phyloP scores from a whole-genome alignment of 2,888 invertebrate genomes.

The Lasioglossum leucozonium region DNA sequence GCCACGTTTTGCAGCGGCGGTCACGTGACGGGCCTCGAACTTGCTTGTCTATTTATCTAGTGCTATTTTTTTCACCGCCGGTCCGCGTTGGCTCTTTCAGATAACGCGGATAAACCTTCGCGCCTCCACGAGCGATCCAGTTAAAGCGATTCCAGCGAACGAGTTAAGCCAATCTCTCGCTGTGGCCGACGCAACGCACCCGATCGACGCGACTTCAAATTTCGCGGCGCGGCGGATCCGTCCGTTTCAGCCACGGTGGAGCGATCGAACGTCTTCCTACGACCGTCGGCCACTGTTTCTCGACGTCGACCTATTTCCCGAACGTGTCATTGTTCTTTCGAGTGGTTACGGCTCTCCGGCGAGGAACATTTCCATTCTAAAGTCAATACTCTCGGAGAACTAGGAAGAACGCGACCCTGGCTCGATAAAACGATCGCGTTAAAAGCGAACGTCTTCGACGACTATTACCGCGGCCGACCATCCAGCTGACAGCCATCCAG shows the following conservation, averaged over 20 bases:
- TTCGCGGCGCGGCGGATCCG: neutral
- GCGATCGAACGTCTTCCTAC: neutral
- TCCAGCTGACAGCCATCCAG: constrained; percentile 43
- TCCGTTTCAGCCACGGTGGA: neutral
- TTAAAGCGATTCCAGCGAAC: constrained; percentile 22
- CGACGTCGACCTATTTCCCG: neutral
- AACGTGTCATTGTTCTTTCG: neutral
- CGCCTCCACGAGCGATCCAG: neutral
- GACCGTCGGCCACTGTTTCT: neutral
- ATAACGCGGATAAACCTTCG: neutral
- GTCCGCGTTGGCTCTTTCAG: neutral
- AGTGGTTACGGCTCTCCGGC: neutral
- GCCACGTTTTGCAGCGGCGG: constrained; percentile 23
- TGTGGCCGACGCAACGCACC: too few species aligned
- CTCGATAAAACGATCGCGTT: constrained; percentile 20
- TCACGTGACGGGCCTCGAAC: constrained; percentile 22
- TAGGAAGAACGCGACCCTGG: neutral
- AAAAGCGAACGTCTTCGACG: neutral
- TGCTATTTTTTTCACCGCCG: neutral
- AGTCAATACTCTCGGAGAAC: neutral
- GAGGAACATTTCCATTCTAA: neutral
- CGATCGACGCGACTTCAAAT: neutral
- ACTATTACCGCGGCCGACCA: constrained; percentile 33
- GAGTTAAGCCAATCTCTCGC: constrained; percentile 3
- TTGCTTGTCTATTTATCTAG: constrained; percentile 39